Percentiles rank a stretch among this genome's conserved stretches.
Conservation (phyloP, 2,888 invertebrate genomes). For the Diaphora mendica region DNA sequence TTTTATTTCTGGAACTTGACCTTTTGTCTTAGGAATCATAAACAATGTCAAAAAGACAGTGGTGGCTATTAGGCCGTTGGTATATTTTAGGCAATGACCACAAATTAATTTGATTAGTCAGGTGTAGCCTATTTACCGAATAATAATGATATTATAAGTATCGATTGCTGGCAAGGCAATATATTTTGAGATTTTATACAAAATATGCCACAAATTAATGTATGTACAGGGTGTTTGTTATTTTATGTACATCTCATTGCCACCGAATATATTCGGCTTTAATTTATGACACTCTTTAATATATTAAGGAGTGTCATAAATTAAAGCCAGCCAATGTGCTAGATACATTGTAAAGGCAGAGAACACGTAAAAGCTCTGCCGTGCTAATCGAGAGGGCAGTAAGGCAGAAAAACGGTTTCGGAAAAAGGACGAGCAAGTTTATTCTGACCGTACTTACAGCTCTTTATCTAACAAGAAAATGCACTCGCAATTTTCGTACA, state of each 20-base stretch:
- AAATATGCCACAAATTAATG: not conserved
- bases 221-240: not conserved
- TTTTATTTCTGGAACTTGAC: no score
- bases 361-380: conserved; percentile 2
- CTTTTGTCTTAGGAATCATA: not conserved
- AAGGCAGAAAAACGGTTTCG: no score
- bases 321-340: not conserved
- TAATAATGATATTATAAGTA: not conserved
- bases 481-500: no score
- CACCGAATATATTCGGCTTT: not conserved
- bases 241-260: not conserved
- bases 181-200: not conserved
- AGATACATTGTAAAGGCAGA: not conserved
- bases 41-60: no score
- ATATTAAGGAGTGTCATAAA: not conserved
- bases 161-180: not conserved
- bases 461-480: no score
- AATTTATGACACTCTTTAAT: not conserved
- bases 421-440: no score
- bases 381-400: no score
- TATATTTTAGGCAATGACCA: no score
- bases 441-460: no score
- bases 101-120: no score
- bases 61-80: no score
- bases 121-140: no score